Evolutionary conservation across 2,888 invertebrate species (phyloP).

Genomic region (Athalia cordata): DNA sequence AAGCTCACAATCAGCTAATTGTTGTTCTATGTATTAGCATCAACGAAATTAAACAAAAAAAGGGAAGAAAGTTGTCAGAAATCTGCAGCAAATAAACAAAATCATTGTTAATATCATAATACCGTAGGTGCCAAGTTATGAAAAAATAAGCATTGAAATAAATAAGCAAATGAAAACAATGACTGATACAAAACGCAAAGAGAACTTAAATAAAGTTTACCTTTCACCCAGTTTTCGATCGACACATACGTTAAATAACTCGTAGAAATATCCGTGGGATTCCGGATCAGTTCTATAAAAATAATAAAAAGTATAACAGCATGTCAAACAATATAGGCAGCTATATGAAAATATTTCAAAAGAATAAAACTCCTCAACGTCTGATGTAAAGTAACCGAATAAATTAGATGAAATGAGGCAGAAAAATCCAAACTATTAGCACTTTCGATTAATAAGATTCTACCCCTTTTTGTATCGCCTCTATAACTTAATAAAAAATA

Average conservation of each 20-base stretch:
- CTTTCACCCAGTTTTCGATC: conserved; percentile 54
- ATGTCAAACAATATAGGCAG: neutral
- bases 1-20: too few relatives aligned
- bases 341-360: neutral
- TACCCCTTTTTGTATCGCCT: too few relatives aligned
- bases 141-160: conserved; percentile 48
- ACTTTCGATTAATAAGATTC: too few relatives aligned
- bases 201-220: conserved; percentile 47
- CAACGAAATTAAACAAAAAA: conserved; percentile 6
- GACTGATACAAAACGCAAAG: conserved; percentile 43
- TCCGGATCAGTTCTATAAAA: conserved; percentile 66
- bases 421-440: too few relatives aligned
- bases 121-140: conserved; percentile 47
- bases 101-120: neutral
- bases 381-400: too few relatives aligned
- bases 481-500: too few relatives aligned
- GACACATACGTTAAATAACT: conserved; percentile 66
- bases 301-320: conserved; percentile 49
- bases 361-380: neutral
- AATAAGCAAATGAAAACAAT: neutral
- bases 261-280: conserved; percentile 66
- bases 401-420: too few relatives aligned
- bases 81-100: conserved; percentile 47
- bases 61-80: neutral
- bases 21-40: too few relatives aligned